Conservation (phyloP, 2,113 vertebrate species). For the Tragelaphus scriptus region DNA sequence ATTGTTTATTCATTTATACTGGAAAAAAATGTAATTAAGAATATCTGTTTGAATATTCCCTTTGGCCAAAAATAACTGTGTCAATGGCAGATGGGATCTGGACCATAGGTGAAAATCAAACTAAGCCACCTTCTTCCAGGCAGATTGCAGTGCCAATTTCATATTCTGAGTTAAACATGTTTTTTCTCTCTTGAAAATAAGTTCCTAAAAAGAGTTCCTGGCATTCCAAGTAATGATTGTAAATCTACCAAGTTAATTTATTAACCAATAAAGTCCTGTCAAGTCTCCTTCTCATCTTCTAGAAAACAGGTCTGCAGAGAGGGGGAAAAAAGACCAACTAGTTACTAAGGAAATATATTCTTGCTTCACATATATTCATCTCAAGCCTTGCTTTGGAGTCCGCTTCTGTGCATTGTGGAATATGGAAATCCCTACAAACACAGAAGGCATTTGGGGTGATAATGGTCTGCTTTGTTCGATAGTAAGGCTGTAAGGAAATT, state of each 20-base stretch:
- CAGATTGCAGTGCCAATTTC: background rate
- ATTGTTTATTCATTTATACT: constrained; percentile 42
- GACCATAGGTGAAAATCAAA: constrained; percentile 4
- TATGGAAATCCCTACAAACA: constrained; percentile 58
- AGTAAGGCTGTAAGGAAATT: constrained; percentile 69
- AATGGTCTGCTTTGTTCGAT: constrained; percentile 64
- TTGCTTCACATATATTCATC: constrained; percentile 59
- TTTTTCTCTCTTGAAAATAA: constrained; percentile 53
- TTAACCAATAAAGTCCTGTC: constrained; percentile 76
- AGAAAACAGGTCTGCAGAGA: constrained; percentile 63
- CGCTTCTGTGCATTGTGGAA: background rate
- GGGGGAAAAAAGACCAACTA: constrained; percentile 43
- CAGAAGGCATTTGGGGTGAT: constrained; percentile 28
- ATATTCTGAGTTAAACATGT: constrained; percentile 22
- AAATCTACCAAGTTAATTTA: constrained; percentile 77
- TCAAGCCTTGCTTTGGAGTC: constrained; percentile 59
- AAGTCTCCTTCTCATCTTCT: constrained; percentile 71
- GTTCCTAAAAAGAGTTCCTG: constrained; percentile 73
- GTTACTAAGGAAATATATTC: constrained; percentile 66
- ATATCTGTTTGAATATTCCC: constrained; percentile 36
- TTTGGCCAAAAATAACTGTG: constrained; percentile 34
- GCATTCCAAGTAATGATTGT: constrained; percentile 66
- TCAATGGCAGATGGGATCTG: background rate
- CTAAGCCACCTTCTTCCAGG: background rate
- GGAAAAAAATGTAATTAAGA: background rate